Evolutionary conservation across 2,797 vertebrate species (phyloP).

Genomic region (Iguana delicatissima): DNA sequence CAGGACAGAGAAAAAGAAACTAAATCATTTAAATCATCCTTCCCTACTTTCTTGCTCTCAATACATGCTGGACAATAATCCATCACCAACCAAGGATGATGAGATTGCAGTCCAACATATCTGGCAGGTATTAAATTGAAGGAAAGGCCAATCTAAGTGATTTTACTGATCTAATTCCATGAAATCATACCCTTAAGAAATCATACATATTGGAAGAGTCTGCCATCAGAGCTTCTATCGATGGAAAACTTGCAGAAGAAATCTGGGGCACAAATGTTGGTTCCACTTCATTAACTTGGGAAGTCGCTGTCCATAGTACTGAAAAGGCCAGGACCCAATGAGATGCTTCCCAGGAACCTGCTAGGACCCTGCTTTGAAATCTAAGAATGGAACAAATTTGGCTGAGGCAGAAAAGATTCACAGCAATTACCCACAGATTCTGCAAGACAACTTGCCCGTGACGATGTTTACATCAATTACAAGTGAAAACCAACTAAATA

Average conservation of each 20-base stretch:
- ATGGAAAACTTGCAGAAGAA: background rate
- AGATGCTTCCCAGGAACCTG: background rate
- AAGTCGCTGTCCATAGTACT: conserved; percentile 80
- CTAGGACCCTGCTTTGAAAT: background rate
- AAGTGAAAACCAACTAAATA: background rate
- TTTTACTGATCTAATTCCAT: too few relatives aligned
- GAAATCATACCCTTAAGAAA: background rate
- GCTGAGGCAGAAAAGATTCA: conserved; percentile 1
- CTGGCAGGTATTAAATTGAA: too few relatives aligned
- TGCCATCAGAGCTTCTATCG: background rate
- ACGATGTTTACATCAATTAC: background rate
- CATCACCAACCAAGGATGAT: background rate
- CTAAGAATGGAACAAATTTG: background rate
- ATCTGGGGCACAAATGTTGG: background rate
- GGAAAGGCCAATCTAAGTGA: too few relatives aligned
- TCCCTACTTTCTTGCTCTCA: too few relatives aligned
- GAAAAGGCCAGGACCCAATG: conserved; percentile 47
- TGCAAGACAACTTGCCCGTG: conserved; percentile 8
- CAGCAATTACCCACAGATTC: conserved; percentile 12
- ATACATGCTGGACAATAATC: background rate
- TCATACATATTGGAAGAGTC: background rate
- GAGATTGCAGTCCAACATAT: too few relatives aligned
- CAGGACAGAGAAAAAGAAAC: background rate
- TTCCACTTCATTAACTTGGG: fast-evolving
- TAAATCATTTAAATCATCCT: background rate